Evolutionary conservation across 2,797 vertebrate species (phyloP).

Genomic region (Novumbra hubbsi): DNA sequence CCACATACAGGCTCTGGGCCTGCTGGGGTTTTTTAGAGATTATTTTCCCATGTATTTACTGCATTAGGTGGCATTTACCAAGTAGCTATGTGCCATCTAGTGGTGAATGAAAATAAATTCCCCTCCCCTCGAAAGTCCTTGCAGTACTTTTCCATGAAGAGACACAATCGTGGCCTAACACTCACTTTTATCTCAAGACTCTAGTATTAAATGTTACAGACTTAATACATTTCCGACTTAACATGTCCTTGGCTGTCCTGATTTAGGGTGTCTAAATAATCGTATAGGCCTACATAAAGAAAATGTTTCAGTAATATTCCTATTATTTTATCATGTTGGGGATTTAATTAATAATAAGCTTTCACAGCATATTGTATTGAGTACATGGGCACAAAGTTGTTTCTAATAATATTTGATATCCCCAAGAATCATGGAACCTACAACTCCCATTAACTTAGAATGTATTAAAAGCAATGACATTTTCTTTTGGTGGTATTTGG

Average conservation of each 20-base stretch:
- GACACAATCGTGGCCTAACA: not conserved
- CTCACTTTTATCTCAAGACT: not conserved
- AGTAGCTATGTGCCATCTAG: slow-evolving; percentile 49
- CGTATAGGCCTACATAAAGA: not conserved
- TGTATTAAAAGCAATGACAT: too few species aligned
- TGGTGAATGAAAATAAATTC: slow-evolving; percentile 21
- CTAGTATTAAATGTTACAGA: not conserved
- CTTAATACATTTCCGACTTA: not conserved
- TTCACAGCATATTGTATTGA: too few species aligned
- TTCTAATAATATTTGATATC: too few species aligned
- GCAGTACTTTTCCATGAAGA: slow-evolving; percentile 63
- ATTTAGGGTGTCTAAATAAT: not conserved
- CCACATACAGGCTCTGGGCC: not conserved
- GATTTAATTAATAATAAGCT: too few species aligned
- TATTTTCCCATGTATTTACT: not conserved
- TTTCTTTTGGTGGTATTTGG: too few species aligned
- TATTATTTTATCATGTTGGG: not conserved
- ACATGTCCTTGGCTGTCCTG: not conserved
- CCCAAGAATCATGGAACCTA: too few species aligned
- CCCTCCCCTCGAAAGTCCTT: not conserved
- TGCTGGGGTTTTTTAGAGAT: not conserved
- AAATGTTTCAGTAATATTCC: not conserved
- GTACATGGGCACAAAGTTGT: too few species aligned
- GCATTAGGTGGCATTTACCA: not conserved
- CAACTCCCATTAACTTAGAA: too few species aligned